Evolutionary conservation across 2,113 vertebrate genomes (phyloP).

Genomic region (Boulengeromyrus knoepffleri): DNA sequence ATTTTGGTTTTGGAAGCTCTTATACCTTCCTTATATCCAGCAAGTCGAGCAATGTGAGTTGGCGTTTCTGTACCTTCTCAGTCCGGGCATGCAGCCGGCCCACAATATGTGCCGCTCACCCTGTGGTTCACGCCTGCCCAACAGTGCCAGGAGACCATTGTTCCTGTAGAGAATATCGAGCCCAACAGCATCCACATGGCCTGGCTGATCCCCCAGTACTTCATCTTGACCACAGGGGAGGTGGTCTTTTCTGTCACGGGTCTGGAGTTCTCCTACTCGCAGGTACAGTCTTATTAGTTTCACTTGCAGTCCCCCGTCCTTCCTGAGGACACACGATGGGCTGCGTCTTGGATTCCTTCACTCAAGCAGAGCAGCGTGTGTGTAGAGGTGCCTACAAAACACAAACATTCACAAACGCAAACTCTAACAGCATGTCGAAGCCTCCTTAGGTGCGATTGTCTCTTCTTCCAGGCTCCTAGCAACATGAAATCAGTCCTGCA

Average conservation of each 20-base stretch:
- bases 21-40: slow-evolving; percentile 66
- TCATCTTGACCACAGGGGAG: slow-evolving; percentile 82
- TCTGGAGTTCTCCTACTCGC: slow-evolving; percentile 90
- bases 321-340: background rate
- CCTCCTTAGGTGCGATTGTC: background rate
- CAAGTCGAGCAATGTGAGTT: slow-evolving; percentile 47
- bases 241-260: slow-evolving; percentile 92
- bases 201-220: slow-evolving; percentile 93
- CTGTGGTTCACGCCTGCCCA: background rate
- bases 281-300: slow-evolving; percentile 60
- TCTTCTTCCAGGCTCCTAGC: slow-evolving; percentile 72
- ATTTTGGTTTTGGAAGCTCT: slow-evolving; percentile 71
- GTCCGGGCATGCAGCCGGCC: background rate
- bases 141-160: slow-evolving; percentile 47
- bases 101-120: background rate
- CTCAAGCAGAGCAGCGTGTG: background rate
- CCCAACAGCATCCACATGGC: slow-evolving; percentile 78
- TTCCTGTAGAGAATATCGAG: slow-evolving; percentile 60
- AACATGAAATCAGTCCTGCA: slow-evolving; percentile 97
- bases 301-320: too few species aligned
- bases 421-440: background rate
- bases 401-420: background rate
- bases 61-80: background rate
- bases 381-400: background rate
- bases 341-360: background rate